phyloP scores from a whole-genome alignment of 2,113 vertebrate genomes.

The Pampusana beccarii region DNA sequence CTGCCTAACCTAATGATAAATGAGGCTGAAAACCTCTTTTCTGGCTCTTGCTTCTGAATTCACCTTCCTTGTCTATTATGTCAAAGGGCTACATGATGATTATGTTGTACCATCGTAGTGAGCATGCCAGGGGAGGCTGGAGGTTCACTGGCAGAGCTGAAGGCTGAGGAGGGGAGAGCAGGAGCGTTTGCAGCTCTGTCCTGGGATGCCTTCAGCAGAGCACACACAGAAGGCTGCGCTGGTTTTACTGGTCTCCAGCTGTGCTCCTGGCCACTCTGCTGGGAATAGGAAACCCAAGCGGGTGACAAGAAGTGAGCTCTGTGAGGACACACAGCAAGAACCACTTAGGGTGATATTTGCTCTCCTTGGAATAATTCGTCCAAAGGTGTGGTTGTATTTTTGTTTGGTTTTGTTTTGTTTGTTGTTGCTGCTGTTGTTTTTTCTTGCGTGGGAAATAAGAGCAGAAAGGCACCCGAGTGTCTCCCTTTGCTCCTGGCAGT shows the following conservation, averaged over 20 bases:
- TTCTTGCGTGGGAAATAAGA: neutral
- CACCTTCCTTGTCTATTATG: neutral
- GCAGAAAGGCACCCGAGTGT: neutral
- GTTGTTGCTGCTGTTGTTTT: neutral
- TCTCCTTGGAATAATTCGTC: neutral
- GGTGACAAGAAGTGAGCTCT: neutral
- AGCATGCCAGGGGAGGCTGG: neutral
- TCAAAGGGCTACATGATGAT: neutral
- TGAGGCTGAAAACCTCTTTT: neutral
- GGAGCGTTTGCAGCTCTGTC: neutral
- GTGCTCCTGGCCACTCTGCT: neutral
- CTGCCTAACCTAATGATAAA: neutral
- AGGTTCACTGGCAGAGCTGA: neutral
- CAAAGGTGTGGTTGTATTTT: neutral
- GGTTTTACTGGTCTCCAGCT: neutral
- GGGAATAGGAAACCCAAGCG: neutral
- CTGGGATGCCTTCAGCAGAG: neutral
- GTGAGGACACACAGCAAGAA: neutral
- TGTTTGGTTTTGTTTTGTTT: no score
- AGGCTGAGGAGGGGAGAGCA: neutral
- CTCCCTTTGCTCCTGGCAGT: neutral
- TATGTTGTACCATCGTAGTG: accelerated
- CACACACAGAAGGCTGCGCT: accelerated
- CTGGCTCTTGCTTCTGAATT: neutral
- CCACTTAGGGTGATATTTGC: neutral